Evolutionary conservation across 64 coral and sea anemone species (phyloP), one percentile per base, ranked within the genome.

Genomic region (Orbicella faveolata): DNA sequence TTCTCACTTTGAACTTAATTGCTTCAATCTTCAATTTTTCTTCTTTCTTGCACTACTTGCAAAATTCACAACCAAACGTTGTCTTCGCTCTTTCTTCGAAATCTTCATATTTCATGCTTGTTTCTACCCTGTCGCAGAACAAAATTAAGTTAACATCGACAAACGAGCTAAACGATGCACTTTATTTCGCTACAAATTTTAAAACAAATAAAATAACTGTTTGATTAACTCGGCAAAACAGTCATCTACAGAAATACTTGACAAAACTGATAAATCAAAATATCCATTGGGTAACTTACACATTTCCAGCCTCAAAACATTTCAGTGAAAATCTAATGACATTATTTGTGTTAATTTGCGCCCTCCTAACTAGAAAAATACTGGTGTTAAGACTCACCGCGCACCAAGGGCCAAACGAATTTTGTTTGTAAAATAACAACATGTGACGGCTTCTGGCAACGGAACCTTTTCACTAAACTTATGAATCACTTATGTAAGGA

Each of bases 41-140:
- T 73, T 85, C 82, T 70, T 69, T 54, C 82, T 85, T 85, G 82
- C 64, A 37, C 82, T 85, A 85, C 82, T 85, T 85, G 82, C 36
- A 14, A 72, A 85, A 30, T 85, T 85, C 82, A 37, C 39, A 39
- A 85, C 65, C 41, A 72, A 72, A 52, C 54, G 79, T 61, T 5
- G 64, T 85, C 82, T 73, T 85, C 65, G 82, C 35, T 85, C 13
- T 64, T 82, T 82, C 79, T 85, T 52, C 68, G 63, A 84, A 84
- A 70, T 84, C 81, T 84, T 84, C 63, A 14, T 23, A 72, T 85
- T 85, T 85, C 82, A 53, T 52, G 63, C 82, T 72, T 85, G 82
- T 73, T 85, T 85, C 65, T 85, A 66, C 82, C 82, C 82, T 85
- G 64, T 53, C 63, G 82, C 82, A 85, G 72, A 72, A 85, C n/a